phyloP scores from a whole-genome alignment of 2,888 invertebrate genomes.

The Lacanobia oleracea region DNA sequence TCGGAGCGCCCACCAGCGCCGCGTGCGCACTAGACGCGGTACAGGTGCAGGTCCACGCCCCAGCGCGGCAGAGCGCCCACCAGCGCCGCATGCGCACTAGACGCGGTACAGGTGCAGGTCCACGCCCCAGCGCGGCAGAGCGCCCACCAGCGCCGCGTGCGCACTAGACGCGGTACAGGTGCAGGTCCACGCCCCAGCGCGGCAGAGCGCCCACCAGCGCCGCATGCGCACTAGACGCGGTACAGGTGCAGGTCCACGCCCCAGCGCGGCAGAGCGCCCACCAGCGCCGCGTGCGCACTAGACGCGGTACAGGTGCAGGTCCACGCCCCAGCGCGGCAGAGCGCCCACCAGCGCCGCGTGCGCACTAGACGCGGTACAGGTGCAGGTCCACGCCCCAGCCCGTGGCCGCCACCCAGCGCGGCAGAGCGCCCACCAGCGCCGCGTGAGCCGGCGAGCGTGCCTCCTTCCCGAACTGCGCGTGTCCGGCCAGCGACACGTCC shows the following conservation, averaged over 20 bases:
- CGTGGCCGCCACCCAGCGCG: constrained; percentile 92
- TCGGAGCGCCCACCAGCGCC: too few relatives aligned
- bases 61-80: too few relatives aligned
- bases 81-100: not conserved
- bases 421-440: constrained; percentile 76
- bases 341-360: not conserved
- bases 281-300: constrained; percentile 90
- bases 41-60: not conserved
- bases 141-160: too few relatives aligned
- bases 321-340: constrained; percentile 91
- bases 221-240: not conserved
- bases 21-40: not conserved
- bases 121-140: constrained; percentile 89
- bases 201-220: too few relatives aligned
- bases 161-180: constrained; percentile 82
- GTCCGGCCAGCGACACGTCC: constrained; percentile 90
- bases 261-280: not conserved
- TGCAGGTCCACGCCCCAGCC: constrained; percentile 94
- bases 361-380: constrained; percentile 78
- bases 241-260: constrained; percentile 4
- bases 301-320: constrained; percentile 90
- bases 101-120: constrained; percentile 90
- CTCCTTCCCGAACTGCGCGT: constrained; percentile 87
- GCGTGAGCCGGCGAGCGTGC: constrained; percentile 74
- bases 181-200: constrained; percentile 92